Evolutionary conservation across 2,113 vertebrate species (phyloP).

Genomic region (Nerophis ophidion): DNA sequence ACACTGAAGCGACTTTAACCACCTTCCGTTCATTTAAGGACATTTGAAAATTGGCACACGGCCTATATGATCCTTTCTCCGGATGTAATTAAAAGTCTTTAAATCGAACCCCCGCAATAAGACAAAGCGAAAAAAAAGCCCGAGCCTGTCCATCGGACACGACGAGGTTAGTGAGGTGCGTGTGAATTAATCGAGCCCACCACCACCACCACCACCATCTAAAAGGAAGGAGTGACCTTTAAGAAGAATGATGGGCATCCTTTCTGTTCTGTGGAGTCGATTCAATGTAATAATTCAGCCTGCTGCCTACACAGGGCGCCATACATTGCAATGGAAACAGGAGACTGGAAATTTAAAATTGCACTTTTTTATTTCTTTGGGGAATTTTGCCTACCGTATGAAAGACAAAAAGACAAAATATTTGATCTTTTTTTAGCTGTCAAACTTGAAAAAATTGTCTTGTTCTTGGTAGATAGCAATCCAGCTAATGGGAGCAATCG

Average conservation of each 20-base stretch:
- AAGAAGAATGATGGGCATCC: background rate
- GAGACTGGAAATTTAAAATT: no score
- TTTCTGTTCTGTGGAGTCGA: background rate
- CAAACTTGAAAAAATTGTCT: no score
- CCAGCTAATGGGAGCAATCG: no score
- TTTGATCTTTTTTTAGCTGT: no score
- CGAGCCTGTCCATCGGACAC: no score
- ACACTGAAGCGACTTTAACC: background rate
- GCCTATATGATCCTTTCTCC: background rate
- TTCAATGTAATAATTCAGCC: no score
- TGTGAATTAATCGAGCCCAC: background rate
- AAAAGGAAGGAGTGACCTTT: background rate
- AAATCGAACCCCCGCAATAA: background rate
- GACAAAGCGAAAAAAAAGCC: background rate
- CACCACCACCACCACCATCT: background rate
- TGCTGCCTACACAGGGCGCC: background rate
- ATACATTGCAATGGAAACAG: background rate
- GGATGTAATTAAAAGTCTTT: background rate
- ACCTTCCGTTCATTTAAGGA: background rate
- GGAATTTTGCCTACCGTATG: no score
- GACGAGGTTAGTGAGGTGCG: background rate
- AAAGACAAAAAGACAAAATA: no score
- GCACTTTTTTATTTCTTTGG: no score
- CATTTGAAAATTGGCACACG: background rate
- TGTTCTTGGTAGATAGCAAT: no score